Evolutionary conservation across 2,797 vertebrate genomes (phyloP).

Genomic region (Oryzias sinensis): DNA sequence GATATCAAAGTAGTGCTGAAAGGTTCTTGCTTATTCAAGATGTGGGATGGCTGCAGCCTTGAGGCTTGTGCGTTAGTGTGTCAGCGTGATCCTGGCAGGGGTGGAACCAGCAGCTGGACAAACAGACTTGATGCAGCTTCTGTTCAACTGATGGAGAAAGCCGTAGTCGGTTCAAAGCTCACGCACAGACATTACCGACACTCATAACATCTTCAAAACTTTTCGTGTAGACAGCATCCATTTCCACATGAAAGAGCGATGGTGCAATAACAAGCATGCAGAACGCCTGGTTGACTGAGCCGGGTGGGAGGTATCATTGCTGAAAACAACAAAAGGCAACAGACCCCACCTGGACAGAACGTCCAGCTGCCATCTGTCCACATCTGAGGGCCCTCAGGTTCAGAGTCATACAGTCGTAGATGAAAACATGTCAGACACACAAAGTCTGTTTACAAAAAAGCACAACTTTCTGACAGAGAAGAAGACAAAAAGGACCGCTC

Average conservation of each 20-base stretch:
- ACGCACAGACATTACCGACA: not conserved
- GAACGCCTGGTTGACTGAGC: slow-evolving; percentile 25
- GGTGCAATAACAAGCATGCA: slow-evolving; percentile 52
- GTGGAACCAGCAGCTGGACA: slow-evolving; percentile 66
- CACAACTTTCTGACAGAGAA: too few species aligned
- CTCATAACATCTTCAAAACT: slow-evolving; percentile 33
- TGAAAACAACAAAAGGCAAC: slow-evolving; percentile 35
- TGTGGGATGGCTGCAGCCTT: slow-evolving; percentile 12
- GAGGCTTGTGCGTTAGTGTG: slow-evolving; percentile 9
- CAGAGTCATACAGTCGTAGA: slow-evolving; percentile 13
- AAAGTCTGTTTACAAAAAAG: not conserved
- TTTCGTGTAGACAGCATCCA: slow-evolving; percentile 46
- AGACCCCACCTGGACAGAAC: slow-evolving; percentile 39
- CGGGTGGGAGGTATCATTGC: slow-evolving; percentile 43
- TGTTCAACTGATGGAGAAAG: slow-evolving; percentile 57
- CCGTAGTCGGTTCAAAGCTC: slow-evolving; percentile 14
- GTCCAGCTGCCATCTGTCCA: slow-evolving; percentile 49
- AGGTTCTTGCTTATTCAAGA: slow-evolving; percentile 24
- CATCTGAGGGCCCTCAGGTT: slow-evolving; percentile 13
- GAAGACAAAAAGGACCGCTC: too few species aligned
- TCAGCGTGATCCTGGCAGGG: slow-evolving; percentile 25
- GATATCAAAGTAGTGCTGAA: not conserved
- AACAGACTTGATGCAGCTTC: slow-evolving; percentile 68
- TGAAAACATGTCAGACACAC: slow-evolving; percentile 17
- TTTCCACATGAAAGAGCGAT: slow-evolving; percentile 56